These are phyloP conservation scores for Oligia latruncula DNA, from an alignment of 2,888 invertebrate genomes.

Conservation along the genomic window DNA sequence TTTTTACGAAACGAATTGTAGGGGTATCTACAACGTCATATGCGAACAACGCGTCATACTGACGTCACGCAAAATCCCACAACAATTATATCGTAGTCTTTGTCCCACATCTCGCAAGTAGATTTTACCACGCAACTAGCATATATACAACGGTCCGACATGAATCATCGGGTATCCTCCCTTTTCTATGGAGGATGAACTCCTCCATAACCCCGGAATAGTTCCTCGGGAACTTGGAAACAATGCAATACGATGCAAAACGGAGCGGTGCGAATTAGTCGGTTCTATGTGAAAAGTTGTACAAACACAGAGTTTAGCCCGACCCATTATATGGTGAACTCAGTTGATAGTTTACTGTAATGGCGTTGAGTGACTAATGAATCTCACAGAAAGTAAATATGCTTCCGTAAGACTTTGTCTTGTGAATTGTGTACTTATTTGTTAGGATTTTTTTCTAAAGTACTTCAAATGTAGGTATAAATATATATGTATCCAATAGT, in stretches of 20 bases:
- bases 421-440: background rate
- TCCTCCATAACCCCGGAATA: too few relatives aligned
- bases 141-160: too few relatives aligned
- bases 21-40: too few relatives aligned
- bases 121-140: too few relatives aligned
- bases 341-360: constrained; percentile 22
- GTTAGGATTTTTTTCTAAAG: background rate
- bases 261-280: constrained; percentile 1
- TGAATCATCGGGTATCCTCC: too few relatives aligned
- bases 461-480: background rate
- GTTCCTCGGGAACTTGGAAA: background rate
- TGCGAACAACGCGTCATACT: too few relatives aligned
- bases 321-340: constrained; percentile 26
- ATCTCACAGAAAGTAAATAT: constrained; percentile 9
- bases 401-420: background rate
- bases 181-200: too few relatives aligned
- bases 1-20: background rate
- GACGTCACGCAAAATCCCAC: too few relatives aligned
- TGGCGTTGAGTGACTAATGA: constrained; percentile 38
- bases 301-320: constrained; percentile 13
- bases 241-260: background rate
- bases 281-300: constrained; percentile 30
- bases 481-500: background rate
- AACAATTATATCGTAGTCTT: too few relatives aligned
- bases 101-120: too few relatives aligned